Evolutionary conservation across 2,888 invertebrate genomes (phyloP), one percentile per base, ranked within the genome.

Genomic region (Drosophila lacicola): DNA sequence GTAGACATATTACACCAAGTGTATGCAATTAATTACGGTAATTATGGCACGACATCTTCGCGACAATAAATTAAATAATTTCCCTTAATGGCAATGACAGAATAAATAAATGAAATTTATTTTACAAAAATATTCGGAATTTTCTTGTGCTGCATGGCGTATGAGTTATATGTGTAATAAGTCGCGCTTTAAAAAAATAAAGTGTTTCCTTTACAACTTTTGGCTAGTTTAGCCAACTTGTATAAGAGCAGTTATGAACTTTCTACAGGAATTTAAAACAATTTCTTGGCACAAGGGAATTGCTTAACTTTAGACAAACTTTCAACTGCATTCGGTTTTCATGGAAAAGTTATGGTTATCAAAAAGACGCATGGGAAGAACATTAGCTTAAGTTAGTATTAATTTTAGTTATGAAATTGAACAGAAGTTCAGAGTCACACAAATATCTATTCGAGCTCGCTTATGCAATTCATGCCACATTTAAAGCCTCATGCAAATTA

Each of bases 201-300:
- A 29, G 46, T 29, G 4, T 17, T 46, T 8, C 36, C 17, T 25
- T 41, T 46, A 14, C 39, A 47, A 53, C 64, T 70, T 50, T 63
- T 37, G 51, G 14, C 34, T 70, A 41, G 42, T 46, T 25, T 9
- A 9, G 37, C 51, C 51, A 70, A 57, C 63, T 70, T 63, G 49
- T 37, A 49, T 39, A 49, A 45, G 49, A 53, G 71, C 64, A 71
- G 64, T 42, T 71, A 54, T 49, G 50, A 70, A 70, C 49, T 71
- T 71, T 70, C 39, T 19, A 21, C 34, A 17, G 33, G 49, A 70
- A 71, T 64, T 64, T 70, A 70, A 56, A 63, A 71, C 64, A 70
- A 70, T 71, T 70, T 70, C 64, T 54, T 71, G 57, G 29, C 72
- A 49, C 54, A 63, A 70, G 58, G 64, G 57, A 47, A 71, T 45